Base-by-base conservation (phyloP, 2,113 vertebrate species). In the Addax nasomaculatus region DNA sequence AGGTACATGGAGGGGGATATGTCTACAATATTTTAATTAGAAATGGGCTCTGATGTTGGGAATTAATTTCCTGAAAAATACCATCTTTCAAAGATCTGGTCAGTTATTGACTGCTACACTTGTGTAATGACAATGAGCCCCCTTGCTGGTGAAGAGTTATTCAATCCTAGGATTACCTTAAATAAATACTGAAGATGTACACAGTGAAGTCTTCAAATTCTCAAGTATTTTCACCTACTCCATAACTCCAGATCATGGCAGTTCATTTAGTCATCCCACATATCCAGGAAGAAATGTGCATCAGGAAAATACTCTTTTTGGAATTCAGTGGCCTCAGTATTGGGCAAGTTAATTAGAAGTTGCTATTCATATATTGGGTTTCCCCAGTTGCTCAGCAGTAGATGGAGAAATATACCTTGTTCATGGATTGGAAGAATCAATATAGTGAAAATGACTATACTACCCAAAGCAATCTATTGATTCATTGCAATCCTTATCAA, bases 311-410 rank as follows among this genome's bases (percentile, higher is more conserved):
- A 43, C 16, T 80, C n/a, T 89, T 83, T 25, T 19, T 23, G 39
- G 45, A 53, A 93, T 90, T 88, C 53, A 89, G 12, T 86, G 80
- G 81, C 80, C 80, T 96, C 81, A 96, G 45, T 33, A 55, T 96
- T 70, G 6, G 76, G 30, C 33, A 97, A 89, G 88, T 90, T 93
- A 89, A 79, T 93, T 88, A 89, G 43, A 93, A 96, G 85, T 36
- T 88, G 64, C 17, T 70, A 57, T 89, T 89, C 33, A 6, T 79
- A 23, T 51, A n/a, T 90, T 89, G 64, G 64, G n/a, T 17, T 70
- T 70, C 17, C 64, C n/a, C n/a, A 36, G 33, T 70, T n/a, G 64
- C 17, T 70, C 17, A 70, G 64, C 62, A 64, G 62, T 36, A 70
- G 64, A 36, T 70, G 64, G 64, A 70, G n/a, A 70, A 70, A 70